Base-by-base conservation (phyloP, 2,113 vertebrate species). In the Saccopteryx bilineata region DNA sequence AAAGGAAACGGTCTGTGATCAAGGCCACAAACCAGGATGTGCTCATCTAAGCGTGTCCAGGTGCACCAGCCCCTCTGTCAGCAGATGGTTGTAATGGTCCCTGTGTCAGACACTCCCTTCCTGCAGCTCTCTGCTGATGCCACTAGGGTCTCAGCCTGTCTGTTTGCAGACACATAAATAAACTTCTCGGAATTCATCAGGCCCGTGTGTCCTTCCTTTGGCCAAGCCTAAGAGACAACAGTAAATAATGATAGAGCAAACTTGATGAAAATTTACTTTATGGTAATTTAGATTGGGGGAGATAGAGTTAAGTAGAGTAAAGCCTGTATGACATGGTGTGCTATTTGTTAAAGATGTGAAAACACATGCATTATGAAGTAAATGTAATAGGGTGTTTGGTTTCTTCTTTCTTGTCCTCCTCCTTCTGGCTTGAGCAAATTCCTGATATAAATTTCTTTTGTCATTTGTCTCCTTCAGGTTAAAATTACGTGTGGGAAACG, bases 381-480 rank as follows among this genome's bases (percentile, higher is more conserved):
- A 91, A 26, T 9, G 46, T 82, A 58, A 61, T 66, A 68, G 19
- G 8, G 48, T 54, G 12, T 60, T 78, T 65, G 93, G 12, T 82
- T 71, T 61, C 74, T 91, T 89, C 58, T 14, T 93, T 83, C 31
- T 9, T 75, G 39, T 71, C 52, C 48, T 61, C 13, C 33, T 74
- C 12, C 90, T 81, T 84, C 6, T 28, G 84, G n/a, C 24, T 71
- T 48, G 26, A 90, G 56, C 46, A 39, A 84, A 39, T 72, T 95
- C 10, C 24, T 93, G 33, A 15, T 60, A n/a, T 14, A 72, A 72
- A 61, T 23, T 93, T 90, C 7, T 24, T 69, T 71, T 76, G 17
- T 48, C 50, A 33, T 86, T 86, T 94, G 33, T 91, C 61, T 82
- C 31, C 72, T 85, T 63, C 50, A 79, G 50, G 60, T 92, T 80